Base-by-base conservation (phyloP, 2,113 vertebrate genomes). In the Platycercus adscitus region DNA sequence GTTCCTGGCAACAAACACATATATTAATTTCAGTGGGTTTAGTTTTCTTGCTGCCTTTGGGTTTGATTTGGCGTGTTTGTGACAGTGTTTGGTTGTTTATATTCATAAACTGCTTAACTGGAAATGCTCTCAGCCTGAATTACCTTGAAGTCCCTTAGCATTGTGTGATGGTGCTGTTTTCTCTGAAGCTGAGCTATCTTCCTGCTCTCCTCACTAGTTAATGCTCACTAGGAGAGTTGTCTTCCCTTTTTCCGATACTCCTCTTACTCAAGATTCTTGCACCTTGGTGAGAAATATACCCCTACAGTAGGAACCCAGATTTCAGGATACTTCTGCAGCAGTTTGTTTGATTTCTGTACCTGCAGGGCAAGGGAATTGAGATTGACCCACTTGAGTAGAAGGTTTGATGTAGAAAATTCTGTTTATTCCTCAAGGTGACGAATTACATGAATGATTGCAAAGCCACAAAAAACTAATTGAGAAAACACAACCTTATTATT, bases 261-360 rank as follows among this genome's bases (percentile, higher is more conserved):
- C 5, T 37, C 4, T 37, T 86, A 33, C 13, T 68, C 25, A 28
- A 10, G 14, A 11, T 4, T 73, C 19, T n/a, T 53, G 61, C 16
- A 20, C 7, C 6, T 35, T 35, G 5, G 4, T 78, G 64, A 20
- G 26, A 20, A 81, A 17, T 41, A 39, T 11, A 33, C 5, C 3
- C 4, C 37, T 39, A 0, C 2, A 12, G 29, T 3, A 39, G 26
- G 14, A 82, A 31, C 15, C 13, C 11, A 37, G 31, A 7, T 8
- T 70, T 13, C 33, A 23, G 23, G 28, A 14, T 39, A 7, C 5
- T 61, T 77, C 23, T 31, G 76, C 52, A 63, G 3, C 8, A 24
- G 46, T 23, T 61, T 17, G 5, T 33, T 58, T 58, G 31, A 8
- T 72, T 77, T 77, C 35, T 61, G 6, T 56, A 16, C 10, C n/a